Percentiles rank a stretch among this genome's conserved stretches.
Evolutionary conservation across 1,140 invertebrate species (phyloP).

Genomic region (Epicauta chinensis): DNA sequence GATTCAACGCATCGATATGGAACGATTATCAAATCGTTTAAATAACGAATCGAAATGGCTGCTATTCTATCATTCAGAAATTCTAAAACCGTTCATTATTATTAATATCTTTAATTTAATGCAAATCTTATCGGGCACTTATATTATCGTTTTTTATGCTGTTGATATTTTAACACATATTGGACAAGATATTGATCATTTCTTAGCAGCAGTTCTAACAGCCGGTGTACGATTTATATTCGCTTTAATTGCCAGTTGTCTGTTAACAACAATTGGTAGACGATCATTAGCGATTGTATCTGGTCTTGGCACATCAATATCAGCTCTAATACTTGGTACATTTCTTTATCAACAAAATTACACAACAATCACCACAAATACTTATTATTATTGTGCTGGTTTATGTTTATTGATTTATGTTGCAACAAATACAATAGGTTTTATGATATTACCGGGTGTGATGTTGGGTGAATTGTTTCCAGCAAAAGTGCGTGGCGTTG

Average conservation of each 20-base stretch:
- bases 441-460: conserved; percentile 62
- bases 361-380: conserved; percentile 37
- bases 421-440: conserved; percentile 61
- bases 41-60: conserved; percentile 46
- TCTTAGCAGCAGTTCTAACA: conserved; percentile 57
- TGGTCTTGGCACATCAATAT: conserved; percentile 54
- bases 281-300: conserved; percentile 57
- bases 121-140: conserved; percentile 65
- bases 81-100: conserved; percentile 62
- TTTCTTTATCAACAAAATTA: conserved; percentile 44
- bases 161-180: conserved; percentile 55
- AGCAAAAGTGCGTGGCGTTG: conserved; percentile 45
- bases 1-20: conserved; percentile 46
- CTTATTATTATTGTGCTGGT: conserved; percentile 45
- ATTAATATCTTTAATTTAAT: conserved; percentile 64
- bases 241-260: conserved; percentile 54
- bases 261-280: conserved; percentile 56
- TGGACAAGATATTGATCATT: conserved; percentile 40
- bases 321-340: conserved; percentile 52
- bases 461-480: conserved; percentile 67
- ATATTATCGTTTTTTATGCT: conserved; percentile 67
- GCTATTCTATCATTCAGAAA: conserved; percentile 47
- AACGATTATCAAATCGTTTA: conserved; percentile 38
- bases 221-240: conserved; percentile 56
- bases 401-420: conserved; percentile 57